Conservation (phyloP, 2,888 invertebrate genomes). For the Eumacrocentrus americanus region DNA sequence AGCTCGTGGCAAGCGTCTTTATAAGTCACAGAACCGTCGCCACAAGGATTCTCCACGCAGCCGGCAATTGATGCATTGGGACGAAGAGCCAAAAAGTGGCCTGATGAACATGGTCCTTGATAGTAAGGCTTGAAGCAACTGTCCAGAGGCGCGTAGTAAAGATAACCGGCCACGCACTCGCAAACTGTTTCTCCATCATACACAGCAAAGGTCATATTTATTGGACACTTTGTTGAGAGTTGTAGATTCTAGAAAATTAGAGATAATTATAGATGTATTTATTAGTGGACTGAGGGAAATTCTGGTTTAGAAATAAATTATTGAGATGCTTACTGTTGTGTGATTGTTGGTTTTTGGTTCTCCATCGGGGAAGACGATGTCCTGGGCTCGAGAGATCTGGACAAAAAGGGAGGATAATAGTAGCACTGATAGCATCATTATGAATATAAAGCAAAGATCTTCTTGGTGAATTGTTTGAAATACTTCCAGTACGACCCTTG, state of each 20-base stretch:
- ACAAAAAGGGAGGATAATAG: not conserved
- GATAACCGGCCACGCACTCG: slow-evolving; percentile 35
- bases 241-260: not conserved
- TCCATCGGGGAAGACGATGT: slow-evolving; percentile 30
- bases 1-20: slow-evolving; percentile 61
- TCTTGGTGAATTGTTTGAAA: no score
- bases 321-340: slow-evolving; percentile 7
- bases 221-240: slow-evolving; percentile 21
- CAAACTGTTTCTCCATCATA: slow-evolving; percentile 22
- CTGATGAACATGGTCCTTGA: slow-evolving; percentile 67
- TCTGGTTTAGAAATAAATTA: not conserved
- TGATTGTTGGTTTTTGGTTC: not conserved
- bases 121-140: slow-evolving; percentile 69
- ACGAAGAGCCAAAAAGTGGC: slow-evolving; percentile 65
- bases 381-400: slow-evolving; percentile 21
- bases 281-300: not conserved
- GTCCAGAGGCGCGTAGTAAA: slow-evolving; percentile 68
- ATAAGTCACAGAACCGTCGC: slow-evolving; percentile 62
- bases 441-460: no score
- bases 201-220: no score
- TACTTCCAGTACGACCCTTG: not conserved
- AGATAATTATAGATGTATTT: not conserved
- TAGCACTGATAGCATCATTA: not conserved
- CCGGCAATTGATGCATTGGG: slow-evolving; percentile 64
- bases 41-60: slow-evolving; percentile 69